A percentile compares a stretch with the other conserved stretches of the same genome.
These are phyloP conservation scores for Mesopsocus fuscifrons DNA, from an alignment of 2,888 invertebrate genomes.

Conservation along the genomic window DNA sequence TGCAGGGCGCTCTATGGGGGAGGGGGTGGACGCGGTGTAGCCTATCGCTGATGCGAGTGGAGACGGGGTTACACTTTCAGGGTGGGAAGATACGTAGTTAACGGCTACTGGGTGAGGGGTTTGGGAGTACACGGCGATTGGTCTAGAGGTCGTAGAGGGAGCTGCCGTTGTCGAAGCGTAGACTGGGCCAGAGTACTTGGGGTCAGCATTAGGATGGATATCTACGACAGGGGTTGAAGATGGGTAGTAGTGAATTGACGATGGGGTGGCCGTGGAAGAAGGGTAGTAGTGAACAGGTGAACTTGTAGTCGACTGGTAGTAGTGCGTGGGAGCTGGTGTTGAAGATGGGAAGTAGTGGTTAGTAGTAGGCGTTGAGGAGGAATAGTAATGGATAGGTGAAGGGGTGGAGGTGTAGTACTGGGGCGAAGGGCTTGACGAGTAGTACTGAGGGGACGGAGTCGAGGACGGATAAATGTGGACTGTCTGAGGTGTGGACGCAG, in stretches of 20 bases:
- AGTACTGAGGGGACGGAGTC: no score
- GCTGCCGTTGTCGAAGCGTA: not conserved
- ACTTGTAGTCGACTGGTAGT: no score
- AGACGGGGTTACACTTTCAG: constrained; percentile 1
- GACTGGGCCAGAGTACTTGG: not conserved
- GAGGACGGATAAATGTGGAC: no score
- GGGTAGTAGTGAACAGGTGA: no score
- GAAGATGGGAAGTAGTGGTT: constrained; percentile 5
- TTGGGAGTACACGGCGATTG: constrained; percentile 13
- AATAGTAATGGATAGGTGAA: constrained; percentile 10
- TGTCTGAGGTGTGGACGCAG: no score
- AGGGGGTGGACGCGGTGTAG: constrained; percentile 13
- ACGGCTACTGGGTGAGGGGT: constrained; percentile 12
- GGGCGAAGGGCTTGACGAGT: no score
- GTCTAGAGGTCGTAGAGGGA: constrained; percentile 4
- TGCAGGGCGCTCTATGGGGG: constrained; percentile 16
- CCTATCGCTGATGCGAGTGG: constrained; percentile 10
- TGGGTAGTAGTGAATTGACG: constrained; percentile 14
- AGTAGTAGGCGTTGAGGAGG: constrained; percentile 9
- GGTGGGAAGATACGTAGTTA: constrained; percentile 14
- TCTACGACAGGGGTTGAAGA: constrained; percentile 27
- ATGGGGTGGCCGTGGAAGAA: constrained; percentile 15
- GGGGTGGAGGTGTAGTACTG: no score
- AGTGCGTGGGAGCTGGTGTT: constrained; percentile 13
- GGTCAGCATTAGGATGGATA: constrained; percentile 3